Conservation (phyloP, 2,888 invertebrate species). For the Ornithoptera alexandrae region DNA sequence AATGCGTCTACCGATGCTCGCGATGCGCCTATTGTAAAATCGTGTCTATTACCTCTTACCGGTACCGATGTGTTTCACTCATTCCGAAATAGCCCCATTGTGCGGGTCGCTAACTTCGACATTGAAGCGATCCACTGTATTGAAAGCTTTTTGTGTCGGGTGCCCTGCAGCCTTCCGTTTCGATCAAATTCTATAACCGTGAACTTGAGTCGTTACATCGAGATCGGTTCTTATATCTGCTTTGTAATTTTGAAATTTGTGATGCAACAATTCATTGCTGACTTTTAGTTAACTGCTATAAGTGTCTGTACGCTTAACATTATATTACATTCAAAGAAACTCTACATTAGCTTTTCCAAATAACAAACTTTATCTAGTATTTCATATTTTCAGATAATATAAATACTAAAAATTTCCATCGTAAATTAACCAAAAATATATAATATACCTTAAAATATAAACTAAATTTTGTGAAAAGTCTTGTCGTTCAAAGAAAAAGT, state of each 20-base stretch:
- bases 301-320: too few species aligned
- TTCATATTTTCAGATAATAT: too few species aligned
- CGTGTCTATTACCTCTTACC: slow-evolving; percentile 32
- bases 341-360: too few species aligned
- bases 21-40: slow-evolving; percentile 42
- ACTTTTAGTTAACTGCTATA: too few species aligned
- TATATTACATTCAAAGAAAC: too few species aligned
- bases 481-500: too few species aligned
- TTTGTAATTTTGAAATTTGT: neutral
- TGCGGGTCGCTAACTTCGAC: slow-evolving; percentile 11
- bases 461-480: too few species aligned
- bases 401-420: too few species aligned
- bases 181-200: slow-evolving; percentile 6
- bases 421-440: too few species aligned
- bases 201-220: neutral
- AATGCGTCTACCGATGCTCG: slow-evolving; percentile 62
- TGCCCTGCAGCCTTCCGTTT: slow-evolving; percentile 20
- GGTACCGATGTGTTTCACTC: slow-evolving; percentile 29
- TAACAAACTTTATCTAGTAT: too few species aligned
- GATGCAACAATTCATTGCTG: too few species aligned
- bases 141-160: slow-evolving; percentile 17
- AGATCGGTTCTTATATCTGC: neutral
- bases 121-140: neutral
- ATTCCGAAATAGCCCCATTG: slow-evolving; percentile 27
- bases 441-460: too few species aligned